Base-by-base conservation (phyloP, 2,113 vertebrate genomes). In the Zosterops pallidus region DNA sequence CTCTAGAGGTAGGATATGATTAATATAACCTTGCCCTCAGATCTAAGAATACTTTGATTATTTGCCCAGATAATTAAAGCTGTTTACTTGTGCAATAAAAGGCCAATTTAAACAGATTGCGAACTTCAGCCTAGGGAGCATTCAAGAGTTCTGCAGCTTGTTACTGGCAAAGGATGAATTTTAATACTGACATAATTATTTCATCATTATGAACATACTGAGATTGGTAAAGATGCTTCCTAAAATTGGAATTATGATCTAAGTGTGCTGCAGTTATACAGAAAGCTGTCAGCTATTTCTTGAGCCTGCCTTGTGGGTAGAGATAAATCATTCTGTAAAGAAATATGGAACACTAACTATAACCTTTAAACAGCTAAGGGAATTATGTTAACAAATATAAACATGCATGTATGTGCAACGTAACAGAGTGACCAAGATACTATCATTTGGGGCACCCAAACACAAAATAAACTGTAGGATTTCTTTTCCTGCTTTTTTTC, bases 71-170 rank as follows among this genome's bases (percentile, higher is more conserved):
- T 92, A 96, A 96, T 97, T 95, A 96, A 92, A 92, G 69, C 72
- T 92, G 86, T 94, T 97, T 97, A 82, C 72, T 90, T 84, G 85
- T 69, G 65, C 85, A 76, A 82, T 84, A 79, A 93, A 96, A 94
- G 88, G 23, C 83, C 85, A 96, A 79, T 93, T 93, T 93, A 96
- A 97, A 94, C 80, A 96, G 92, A 93, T 62, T 96, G 86, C 89
- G 96, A 96, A 93, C 79, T 86, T 96, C 90, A 97, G 93, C 69
- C 92, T 78, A 69, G 90, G 92, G 94, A 96, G 31, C 60, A 83
- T 71, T 93, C 72, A 93, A 86, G 72, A 89, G 84, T 81, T 93
- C 86, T 94, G 64, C 41, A 93, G n/a, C 76, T 93, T 92, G 85
- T 96, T 96, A 92, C 71, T 41, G 31, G 68, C 56, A 92, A 89